phyloP scores from a whole-genome alignment of 2,113 vertebrate species.

The Corythoichthys intestinalis region DNA sequence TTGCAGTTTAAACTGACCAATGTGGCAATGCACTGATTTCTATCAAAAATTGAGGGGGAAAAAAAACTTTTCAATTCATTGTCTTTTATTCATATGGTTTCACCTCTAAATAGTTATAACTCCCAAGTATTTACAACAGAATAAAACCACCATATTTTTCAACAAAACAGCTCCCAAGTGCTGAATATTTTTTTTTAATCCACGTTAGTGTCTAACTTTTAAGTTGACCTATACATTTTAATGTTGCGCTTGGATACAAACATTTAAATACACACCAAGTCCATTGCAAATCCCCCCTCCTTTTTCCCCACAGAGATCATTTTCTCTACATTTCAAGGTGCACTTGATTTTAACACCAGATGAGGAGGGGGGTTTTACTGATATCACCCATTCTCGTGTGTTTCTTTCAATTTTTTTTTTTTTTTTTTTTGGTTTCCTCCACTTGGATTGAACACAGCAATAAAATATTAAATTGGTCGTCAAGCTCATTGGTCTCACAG shows the following conservation, averaged over 20 bases:
- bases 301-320: not conserved
- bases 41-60: not conserved
- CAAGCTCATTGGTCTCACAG: conserved; percentile 74
- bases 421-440: conserved; percentile 68
- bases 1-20: not conserved
- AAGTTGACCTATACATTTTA: conserved; percentile 53
- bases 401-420: not conserved
- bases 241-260: conserved; percentile 38
- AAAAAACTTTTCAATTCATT: conserved; percentile 36
- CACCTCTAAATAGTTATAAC: conserved; percentile 73
- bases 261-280: conserved; percentile 47
- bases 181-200: conserved; percentile 63
- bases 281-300: conserved; percentile 10
- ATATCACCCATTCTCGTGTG: not conserved
- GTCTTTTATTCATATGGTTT: conserved; percentile 72
- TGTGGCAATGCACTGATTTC: not conserved
- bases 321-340: conserved; percentile 23
- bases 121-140: conserved; percentile 69
- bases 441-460: conserved; percentile 57
- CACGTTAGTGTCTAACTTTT: conserved; percentile 74
- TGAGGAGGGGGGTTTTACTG: conserved; percentile 58
- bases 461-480: conserved; percentile 61
- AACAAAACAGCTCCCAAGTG: conserved; percentile 74
- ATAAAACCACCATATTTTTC: conserved; percentile 68
- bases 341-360: conserved; percentile 75